phyloP scores from a whole-genome alignment of 2,888 invertebrate genomes.

The Notodonta ziczac region DNA sequence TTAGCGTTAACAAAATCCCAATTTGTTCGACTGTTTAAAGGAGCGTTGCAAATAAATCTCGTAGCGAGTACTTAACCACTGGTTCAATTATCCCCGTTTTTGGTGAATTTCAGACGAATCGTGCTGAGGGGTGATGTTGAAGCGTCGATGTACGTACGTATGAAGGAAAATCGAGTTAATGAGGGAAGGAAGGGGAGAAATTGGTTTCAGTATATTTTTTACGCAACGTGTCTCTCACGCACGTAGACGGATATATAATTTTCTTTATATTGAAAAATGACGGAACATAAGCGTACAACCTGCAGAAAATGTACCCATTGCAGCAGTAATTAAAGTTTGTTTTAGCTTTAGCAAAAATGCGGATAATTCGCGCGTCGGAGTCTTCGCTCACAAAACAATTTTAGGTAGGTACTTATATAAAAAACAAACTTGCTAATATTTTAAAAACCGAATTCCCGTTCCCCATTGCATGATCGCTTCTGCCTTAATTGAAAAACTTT shows the following conservation, averaged over 20 bases:
- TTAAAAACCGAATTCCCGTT: slow-evolving; percentile 8
- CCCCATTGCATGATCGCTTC: slow-evolving; percentile 43
- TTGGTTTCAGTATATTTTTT: neutral
- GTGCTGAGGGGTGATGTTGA: neutral
- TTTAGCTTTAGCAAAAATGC: too few relatives aligned
- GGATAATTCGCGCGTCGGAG: too few relatives aligned
- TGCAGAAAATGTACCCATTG: too few relatives aligned
- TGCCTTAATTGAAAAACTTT: slow-evolving; percentile 74
- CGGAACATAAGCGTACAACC: neutral
- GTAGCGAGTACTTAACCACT: neutral
- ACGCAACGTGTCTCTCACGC: neutral
- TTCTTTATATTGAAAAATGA: neutral
- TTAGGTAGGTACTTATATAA: neutral
- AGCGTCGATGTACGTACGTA: neutral
- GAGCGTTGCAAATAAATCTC: slow-evolving; percentile 1
- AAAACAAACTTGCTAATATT: neutral
- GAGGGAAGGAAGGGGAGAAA: neutral
- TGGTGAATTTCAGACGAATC: neutral
- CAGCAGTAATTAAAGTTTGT: too few relatives aligned
- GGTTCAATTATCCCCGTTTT: slow-evolving; percentile 1
- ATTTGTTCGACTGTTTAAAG: slow-evolving; percentile 1
- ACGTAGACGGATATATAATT: too few relatives aligned
- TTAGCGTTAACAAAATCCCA: neutral
- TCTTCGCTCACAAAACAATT: too few relatives aligned
- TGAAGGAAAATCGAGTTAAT: slow-evolving; percentile 1